Evolutionary conservation across 2,113 vertebrate genomes (phyloP), one percentile per base, ranked within the genome.

Genomic region (Microcebus tavaratra): DNA sequence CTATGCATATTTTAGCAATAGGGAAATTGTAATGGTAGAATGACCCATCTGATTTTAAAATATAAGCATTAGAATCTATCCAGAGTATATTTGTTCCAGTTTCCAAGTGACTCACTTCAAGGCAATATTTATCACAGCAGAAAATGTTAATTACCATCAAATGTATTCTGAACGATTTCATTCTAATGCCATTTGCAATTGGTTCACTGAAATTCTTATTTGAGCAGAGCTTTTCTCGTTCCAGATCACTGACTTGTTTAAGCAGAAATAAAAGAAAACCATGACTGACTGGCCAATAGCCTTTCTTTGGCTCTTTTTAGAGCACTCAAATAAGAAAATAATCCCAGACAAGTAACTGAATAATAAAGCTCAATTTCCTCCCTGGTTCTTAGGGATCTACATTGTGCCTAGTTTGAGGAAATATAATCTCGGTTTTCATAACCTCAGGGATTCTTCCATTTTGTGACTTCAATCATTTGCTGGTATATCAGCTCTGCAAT

Each of bases 91-190:
- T 96, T 79, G 39, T 94, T 96, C 61, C 53, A 88, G 48, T 93
- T 97, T 92, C 78, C 57, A 96, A 95, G 39, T 76, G 82, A 36
- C 50, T 95, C 91, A 79, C 81, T 94, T 94, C 82, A 97, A 81
- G 82, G 81, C 42, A 96, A 80, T 93, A 92, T 91, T 96, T 91
- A 93, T 50, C 89, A 84, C 34, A 95, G 91, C 29, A 95, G 83
- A 97, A 95, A 97, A 97, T 95, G 90, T 94, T 97, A 94, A 97
- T 96, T 93, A 88, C 83, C 70, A 39, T 84, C 79, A 70, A 93
- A 91, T 68, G 29, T 39, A 80, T 94, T 84, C 93, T 84, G 91
- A 97, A 93, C 87, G 93, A 93, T 97, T 97, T 95, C 57, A 95
- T 94, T 93, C 87, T 95, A 93, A 95, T 91, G 57, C 34, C 93